Base-by-base conservation (phyloP, 1,140 invertebrate species). In the Sarcophaga peregrina region DNA sequence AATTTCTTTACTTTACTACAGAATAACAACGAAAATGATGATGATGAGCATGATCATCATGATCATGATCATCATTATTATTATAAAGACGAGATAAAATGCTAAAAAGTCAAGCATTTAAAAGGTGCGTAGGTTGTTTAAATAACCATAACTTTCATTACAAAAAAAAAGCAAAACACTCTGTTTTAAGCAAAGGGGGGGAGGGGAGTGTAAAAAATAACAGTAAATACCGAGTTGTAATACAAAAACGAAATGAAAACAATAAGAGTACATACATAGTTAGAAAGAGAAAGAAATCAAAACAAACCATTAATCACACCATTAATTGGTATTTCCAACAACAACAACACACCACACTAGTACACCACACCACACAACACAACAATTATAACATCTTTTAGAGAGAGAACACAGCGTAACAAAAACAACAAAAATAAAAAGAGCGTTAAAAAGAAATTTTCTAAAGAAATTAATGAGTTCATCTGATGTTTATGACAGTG, bases 211-310 rank as follows among this genome's bases (percentile, higher is more conserved):
- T 37, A 37, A 68, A 68, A 68, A 68, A 20, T 68, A 68, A 68
- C 62, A 68, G 62, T 68, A 68, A n/a, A n/a, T n/a, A n/a, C n/a
- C n/a, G n/a, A n/a, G 62, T 68, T 68, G 62, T 68, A 20, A 68
- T 37, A 37, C 25, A 68, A 25, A 1, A n/a, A n/a, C n/a, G n/a
- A 25, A 7, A 10, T 68, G 20, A 68, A 68, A 68, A 68, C 17
- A 68, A 68, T 68, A 10, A 68, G 25, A 37, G 1, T 25, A 68
- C 8, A 15, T 25, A 68, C 8, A 15, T 58, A 58, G 4, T 37
- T 37, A 37, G 25, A 37, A 37, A 37, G 25, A 37, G 25, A 37
- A 2, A 37, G 13, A 58, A 58, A 58, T 6, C 15, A 68, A 68
- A 68, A 68, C 62, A 9, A n/a, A 58, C 54, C 54, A 68, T 68